phyloP scores from a whole-genome alignment of 2,113 vertebrate genomes.

The Ptilonorhynchus violaceus region DNA sequence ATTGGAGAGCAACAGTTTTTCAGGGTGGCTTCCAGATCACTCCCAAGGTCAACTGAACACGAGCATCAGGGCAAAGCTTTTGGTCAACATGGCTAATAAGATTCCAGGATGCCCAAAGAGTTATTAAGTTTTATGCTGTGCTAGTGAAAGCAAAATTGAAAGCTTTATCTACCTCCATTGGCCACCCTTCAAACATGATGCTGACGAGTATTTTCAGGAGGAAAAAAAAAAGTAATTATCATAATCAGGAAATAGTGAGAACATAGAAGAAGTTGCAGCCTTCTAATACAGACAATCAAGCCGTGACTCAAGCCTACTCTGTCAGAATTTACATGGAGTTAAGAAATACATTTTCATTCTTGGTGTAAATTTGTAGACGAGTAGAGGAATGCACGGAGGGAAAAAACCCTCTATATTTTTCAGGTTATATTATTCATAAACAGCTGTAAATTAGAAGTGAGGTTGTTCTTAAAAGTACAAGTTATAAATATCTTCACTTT shows the following conservation, averaged over 20 bases:
- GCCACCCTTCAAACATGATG: not conserved
- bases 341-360: not conserved
- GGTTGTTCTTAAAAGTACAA: not conserved
- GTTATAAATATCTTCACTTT: not conserved
- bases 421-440: not conserved
- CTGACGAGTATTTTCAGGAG: not conserved
- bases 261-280: not conserved
- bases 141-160: not conserved
- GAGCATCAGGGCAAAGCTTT: not conserved
- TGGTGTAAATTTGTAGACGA: not conserved
- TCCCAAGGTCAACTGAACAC: not conserved
- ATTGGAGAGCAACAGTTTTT: not conserved
- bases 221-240: not conserved
- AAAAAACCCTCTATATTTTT: rapidly evolving
- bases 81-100: not conserved
- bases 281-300: not conserved
- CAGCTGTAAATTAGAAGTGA: not conserved
- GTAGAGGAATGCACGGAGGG: not conserved
- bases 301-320: not conserved
- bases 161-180: not conserved
- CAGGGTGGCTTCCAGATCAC: not conserved
- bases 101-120: not conserved
- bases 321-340: not conserved
- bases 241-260: not conserved
- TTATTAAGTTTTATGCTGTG: not conserved